Evolutionary conservation across 2,888 invertebrate genomes (phyloP), one percentile per base, ranked within the genome.

Genomic region (Marronus borbonicus): DNA sequence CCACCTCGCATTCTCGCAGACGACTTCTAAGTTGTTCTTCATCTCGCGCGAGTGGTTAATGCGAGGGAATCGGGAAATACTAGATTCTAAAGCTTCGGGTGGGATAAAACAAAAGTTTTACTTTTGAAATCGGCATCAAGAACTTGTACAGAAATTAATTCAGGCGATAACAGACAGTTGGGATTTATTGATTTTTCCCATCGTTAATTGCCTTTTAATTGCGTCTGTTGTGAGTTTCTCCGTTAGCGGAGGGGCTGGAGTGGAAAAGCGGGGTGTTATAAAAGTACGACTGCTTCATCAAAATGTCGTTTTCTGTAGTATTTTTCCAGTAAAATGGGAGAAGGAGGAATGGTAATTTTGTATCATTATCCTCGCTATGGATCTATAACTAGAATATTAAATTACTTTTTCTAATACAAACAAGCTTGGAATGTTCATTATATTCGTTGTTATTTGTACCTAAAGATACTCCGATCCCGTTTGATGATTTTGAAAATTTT

Each of bases 161-260:
- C 52, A 17, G 52, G 52, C 52, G 52, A 52, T 52, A 52, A 52
- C 52, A 52, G 52, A 52, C 52, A 52, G 52, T 52, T 52, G 52
- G n/a, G n/a, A 17, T 52, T 44, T 76, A 79, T 79, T 65, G 79
- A 79, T 79, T 79, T 76, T 76, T 64, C 65, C 64, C 60, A 52
- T 52, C 79, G 65, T 76, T 79, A 79, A 79, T 79, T 79, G 76
- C 76, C 20, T 62, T 72, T 79, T 79, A 79, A 79, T 79, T 79
- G 60, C 74, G 62, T 28, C 62, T 64, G 52, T 52, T 52, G 52
- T 52, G 52, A 52, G 52, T 52, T 52, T 52, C 17, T 52, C n/a
- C 17, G 52, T 5, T 50, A 10, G 44, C 12, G 12, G 1, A 8
- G 12, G 44, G 44, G 44, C 7, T 10, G 12, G 10, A 10, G 44